Conservation (phyloP, 1,140 invertebrate genomes). For the Drosophila nasuta region DNA sequence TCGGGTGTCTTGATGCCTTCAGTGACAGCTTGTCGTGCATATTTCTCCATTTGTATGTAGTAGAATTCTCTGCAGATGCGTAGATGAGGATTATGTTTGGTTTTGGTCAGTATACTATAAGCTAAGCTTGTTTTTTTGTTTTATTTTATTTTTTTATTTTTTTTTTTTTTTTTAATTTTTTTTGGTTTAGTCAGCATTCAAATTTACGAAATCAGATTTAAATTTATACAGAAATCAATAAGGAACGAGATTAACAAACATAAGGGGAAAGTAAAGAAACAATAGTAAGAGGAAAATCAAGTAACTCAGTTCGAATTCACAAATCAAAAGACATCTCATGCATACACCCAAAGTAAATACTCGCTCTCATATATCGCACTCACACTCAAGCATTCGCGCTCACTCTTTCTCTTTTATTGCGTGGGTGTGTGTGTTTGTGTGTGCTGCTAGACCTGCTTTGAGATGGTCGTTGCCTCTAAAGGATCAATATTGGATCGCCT, state of each 20-base stretch:
- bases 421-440: constrained; percentile 7
- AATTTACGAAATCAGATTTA: constrained; percentile 70
- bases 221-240: constrained; percentile 32
- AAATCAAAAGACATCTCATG: constrained; percentile 37
- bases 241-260: constrained; percentile 19
- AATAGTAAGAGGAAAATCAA: constrained; percentile 31
- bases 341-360: constrained; percentile 36
- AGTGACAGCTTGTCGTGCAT: constrained; percentile 97
- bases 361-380: constrained; percentile 12
- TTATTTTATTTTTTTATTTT: constrained; percentile 39
- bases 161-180: constrained; percentile 23
- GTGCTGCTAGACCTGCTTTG: constrained; percentile 42
- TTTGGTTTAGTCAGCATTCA: constrained; percentile 66
- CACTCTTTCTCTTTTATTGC: neutral
- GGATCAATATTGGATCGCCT: constrained; percentile 77
- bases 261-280: constrained; percentile 26
- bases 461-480: constrained; percentile 19
- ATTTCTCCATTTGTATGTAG: constrained; percentile 99
- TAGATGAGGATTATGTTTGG: constrained; percentile 82
- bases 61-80: constrained; percentile 97
- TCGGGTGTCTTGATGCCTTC: constrained; percentile 97
- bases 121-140: constrained; percentile 44
- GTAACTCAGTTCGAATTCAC: constrained; percentile 55
- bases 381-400: neutral
- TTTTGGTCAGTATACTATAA: constrained; percentile 73